Percentiles rank a stretch among this genome's conserved stretches.
These are phyloP conservation scores for Hydractinia symbiolongicarpus DNA, from an alignment of 30 jellyfish, hydroid and myxozoan species.

Conservation along the genomic window DNA sequence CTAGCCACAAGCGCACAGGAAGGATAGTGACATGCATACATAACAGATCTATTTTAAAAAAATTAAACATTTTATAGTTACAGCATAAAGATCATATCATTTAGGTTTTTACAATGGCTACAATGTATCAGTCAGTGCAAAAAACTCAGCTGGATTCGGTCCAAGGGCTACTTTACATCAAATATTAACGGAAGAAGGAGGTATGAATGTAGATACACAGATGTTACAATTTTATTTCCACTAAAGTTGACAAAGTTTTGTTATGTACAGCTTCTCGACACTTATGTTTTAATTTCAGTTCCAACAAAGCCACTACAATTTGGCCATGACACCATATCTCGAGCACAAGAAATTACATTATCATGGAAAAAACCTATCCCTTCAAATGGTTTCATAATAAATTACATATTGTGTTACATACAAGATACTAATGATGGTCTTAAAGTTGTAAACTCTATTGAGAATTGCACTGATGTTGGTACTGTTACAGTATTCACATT, in stretches of 20 bases:
- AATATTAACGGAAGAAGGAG: not conserved
- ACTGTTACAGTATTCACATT: too few relatives aligned
- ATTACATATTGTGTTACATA: not conserved
- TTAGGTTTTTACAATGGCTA: constrained; percentile 15
- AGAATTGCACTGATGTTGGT: not conserved
- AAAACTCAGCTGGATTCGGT: not conserved
- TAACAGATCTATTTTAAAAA: too few relatives aligned
- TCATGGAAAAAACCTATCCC: not conserved
- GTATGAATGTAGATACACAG: too few relatives aligned
- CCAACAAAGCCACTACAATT: not conserved
- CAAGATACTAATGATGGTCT: constrained; percentile 12
- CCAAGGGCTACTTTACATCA: not conserved
- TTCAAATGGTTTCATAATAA: not conserved
- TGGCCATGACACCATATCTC: not conserved
- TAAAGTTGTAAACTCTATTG: not conserved
- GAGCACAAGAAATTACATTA: not conserved
- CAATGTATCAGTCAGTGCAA: not conserved
- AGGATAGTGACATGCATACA: too few relatives aligned
- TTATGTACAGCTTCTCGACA: too few relatives aligned
- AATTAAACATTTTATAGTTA: too few relatives aligned
- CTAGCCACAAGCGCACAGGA: too few relatives aligned
- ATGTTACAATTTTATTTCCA: too few relatives aligned
- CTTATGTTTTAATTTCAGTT: too few relatives aligned
- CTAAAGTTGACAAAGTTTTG: too few relatives aligned
- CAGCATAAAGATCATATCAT: not conserved